phyloP scores from a whole-genome alignment of 2,888 invertebrate species.

The Branchipolynoe longqiensis region DNA sequence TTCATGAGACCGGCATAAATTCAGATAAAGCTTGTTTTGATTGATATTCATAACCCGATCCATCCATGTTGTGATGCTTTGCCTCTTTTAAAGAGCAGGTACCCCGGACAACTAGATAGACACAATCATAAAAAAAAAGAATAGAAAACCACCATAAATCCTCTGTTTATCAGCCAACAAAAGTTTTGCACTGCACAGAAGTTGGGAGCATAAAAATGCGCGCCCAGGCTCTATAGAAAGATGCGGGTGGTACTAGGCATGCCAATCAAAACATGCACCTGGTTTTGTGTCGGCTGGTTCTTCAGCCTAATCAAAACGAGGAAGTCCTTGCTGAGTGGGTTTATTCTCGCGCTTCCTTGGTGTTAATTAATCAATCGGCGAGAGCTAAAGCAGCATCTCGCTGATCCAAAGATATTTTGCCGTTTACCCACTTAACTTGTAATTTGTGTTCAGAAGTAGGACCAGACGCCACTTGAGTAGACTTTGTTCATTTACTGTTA shows the following conservation, averaged over 20 bases:
- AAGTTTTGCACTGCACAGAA: neutral
- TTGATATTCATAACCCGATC: too few relatives aligned
- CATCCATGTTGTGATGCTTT: too few relatives aligned
- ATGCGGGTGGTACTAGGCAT: too few relatives aligned
- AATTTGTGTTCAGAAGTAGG: conserved; percentile 50
- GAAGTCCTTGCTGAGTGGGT: conserved; percentile 25
- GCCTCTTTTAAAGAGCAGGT: too few relatives aligned
- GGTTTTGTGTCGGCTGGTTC: too few relatives aligned
- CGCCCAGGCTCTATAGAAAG: neutral
- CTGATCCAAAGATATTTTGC: conserved; percentile 52
- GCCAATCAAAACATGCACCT: too few relatives aligned
- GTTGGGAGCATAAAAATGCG: neutral
- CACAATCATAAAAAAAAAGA: too few relatives aligned
- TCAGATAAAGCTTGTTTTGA: too few relatives aligned
- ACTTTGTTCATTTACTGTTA: conserved; percentile 55
- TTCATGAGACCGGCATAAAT: too few relatives aligned
- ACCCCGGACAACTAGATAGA: too few relatives aligned
- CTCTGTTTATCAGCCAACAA: neutral
- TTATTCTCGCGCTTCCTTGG: conserved; percentile 43
- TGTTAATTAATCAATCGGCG: conserved; percentile 41
- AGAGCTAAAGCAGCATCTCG: conserved; percentile 29
- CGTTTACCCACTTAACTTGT: conserved; percentile 52
- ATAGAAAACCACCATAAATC: neutral
- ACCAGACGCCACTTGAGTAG: conserved; percentile 49
- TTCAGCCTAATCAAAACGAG: conserved; percentile 16